Evolutionary conservation across 1,140 invertebrate species (phyloP).

Genomic region (Battus philenor): DNA sequence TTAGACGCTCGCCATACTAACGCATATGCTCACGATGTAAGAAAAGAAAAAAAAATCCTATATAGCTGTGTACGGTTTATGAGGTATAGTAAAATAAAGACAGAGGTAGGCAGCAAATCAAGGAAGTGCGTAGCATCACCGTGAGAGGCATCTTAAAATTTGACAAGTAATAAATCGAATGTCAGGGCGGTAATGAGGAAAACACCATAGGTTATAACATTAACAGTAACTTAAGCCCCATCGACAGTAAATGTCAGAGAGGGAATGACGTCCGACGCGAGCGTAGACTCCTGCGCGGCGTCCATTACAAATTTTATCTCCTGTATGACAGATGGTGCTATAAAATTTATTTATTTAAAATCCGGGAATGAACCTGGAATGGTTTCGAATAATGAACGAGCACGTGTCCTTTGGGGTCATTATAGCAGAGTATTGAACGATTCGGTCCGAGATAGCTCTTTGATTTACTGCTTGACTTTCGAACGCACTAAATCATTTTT

Average conservation of each 20-base stretch:
- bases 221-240: constrained; percentile 53
- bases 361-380: constrained; percentile 36
- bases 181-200: constrained; percentile 48
- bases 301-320: constrained; percentile 58
- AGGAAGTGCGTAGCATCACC: constrained; percentile 14
- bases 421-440: constrained; percentile 42
- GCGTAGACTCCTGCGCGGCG: constrained; percentile 41
- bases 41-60: constrained; percentile 9
- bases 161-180: constrained; percentile 49
- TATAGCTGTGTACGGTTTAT: neutral
- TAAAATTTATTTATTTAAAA: constrained; percentile 72
- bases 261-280: constrained; percentile 36
- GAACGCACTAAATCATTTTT: constrained; percentile 67
- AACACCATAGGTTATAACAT: constrained; percentile 35
- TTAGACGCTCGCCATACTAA: constrained; percentile 22
- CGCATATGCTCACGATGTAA: constrained; percentile 1
- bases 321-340: constrained; percentile 63
- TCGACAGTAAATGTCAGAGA: constrained; percentile 61
- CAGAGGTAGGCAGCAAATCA: constrained; percentile 15
- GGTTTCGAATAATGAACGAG: constrained; percentile 57
- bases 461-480: constrained; percentile 68
- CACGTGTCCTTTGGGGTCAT: constrained; percentile 51
- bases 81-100: constrained; percentile 15
- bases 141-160: constrained; percentile 29
- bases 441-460: constrained; percentile 40